A percentile compares a stretch with the other conserved stretches of the same genome.
Evolutionary conservation across 1,140 invertebrate species (phyloP).

Genomic region (Orius insidiosus): DNA sequence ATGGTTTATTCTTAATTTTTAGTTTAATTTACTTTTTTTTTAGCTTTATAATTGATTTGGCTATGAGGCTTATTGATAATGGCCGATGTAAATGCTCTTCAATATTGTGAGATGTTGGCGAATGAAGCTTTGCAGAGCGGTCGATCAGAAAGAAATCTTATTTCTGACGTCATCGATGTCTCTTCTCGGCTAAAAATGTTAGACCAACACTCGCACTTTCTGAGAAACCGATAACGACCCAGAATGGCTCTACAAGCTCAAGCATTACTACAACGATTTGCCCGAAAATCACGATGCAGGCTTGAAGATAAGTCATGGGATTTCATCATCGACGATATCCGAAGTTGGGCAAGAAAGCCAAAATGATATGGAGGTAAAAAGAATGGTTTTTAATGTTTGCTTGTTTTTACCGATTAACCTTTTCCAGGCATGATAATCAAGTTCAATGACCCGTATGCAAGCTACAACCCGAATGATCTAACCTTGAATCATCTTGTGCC

Average conservation of each 20-base stretch:
- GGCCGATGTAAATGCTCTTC: constrained; percentile 36
- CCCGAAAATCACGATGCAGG: constrained; percentile 2
- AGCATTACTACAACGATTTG: constrained; percentile 8
- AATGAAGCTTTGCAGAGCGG: constrained; percentile 25
- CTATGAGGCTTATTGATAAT: constrained; percentile 51
- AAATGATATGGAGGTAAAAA: not conserved
- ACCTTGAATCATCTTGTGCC: too few species aligned
- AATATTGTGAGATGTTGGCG: constrained; percentile 67
- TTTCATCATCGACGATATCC: constrained; percentile 6
- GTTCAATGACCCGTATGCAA: too few species aligned
- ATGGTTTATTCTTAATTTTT: constrained; percentile 14
- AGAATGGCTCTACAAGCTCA: constrained; percentile 17
- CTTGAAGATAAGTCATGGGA: not conserved
- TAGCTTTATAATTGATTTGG: constrained; percentile 59
- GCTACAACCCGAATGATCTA: too few species aligned
- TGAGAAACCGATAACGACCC: constrained; percentile 16
- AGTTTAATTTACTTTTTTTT: constrained; percentile 3
- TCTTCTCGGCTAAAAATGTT: constrained; percentile 15
- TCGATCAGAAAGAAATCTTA: constrained; percentile 20
- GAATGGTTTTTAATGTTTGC: too few species aligned
- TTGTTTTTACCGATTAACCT: too few species aligned
- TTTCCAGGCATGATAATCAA: too few species aligned
- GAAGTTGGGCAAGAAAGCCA: constrained; percentile 3
- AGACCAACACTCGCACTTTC: constrained; percentile 12
- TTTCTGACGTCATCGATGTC: constrained; percentile 14